Conservation (phyloP, 2,888 invertebrate genomes). For the Empis livida region DNA sequence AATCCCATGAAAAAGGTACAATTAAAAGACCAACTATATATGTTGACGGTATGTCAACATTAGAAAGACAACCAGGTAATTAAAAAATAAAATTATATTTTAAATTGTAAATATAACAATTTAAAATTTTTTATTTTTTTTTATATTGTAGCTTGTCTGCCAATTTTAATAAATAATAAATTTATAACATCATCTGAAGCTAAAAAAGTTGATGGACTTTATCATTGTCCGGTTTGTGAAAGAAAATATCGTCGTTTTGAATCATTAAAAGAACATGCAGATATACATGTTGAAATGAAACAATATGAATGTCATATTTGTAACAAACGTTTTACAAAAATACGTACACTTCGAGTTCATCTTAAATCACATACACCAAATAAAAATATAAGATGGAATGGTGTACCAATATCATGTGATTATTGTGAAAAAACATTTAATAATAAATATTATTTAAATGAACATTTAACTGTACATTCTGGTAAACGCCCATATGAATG, state of each 20-base stretch:
- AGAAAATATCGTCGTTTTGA: not conserved
- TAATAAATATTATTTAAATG: not conserved
- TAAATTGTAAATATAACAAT: no score
- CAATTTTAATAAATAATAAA: not conserved
- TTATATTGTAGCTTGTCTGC: no score
- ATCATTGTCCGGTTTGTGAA: not conserved
- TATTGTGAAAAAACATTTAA: slow-evolving; percentile 1
- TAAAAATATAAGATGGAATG: no score
- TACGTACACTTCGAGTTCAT: no score
- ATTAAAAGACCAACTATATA: no score
- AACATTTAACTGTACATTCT: no score
- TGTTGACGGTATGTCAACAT: no score
- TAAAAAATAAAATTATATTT: no score
- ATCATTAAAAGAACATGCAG: not conserved
- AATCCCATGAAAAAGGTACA: not conserved
- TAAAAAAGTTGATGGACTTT: not conserved
- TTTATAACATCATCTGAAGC: not conserved
- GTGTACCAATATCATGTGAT: not conserved
- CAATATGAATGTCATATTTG: not conserved
- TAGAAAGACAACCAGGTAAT: no score
- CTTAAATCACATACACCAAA: no score
- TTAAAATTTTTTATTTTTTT: no score
- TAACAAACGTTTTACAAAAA: not conserved
- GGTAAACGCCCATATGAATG: no score
- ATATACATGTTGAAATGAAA: not conserved